Evolutionary conservation across 2,113 vertebrate species (phyloP), one percentile per base, ranked within the genome.

Genomic region (Myiopsitta monachus): DNA sequence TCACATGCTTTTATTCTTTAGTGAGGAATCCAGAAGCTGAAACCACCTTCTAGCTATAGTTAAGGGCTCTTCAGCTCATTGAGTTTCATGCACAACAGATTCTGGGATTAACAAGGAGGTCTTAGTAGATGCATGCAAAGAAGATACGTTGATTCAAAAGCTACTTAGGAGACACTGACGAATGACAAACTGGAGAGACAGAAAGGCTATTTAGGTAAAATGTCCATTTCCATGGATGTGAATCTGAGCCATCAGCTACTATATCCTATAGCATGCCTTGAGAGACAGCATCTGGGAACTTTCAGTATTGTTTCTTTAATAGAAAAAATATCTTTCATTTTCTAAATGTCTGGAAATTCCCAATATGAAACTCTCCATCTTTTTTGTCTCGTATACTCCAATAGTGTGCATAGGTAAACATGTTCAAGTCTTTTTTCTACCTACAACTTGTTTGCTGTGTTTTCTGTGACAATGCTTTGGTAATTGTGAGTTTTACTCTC

Each of bases 11-110:
- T 55, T 76, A 6, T 73, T 24, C 86, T 94, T 79, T n/a, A 87
- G 91, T 80, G 88, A 82, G 88, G 74, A 76, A 94, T 89, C 77
- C 81, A 83, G 91, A 82, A 92, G 81, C 74, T 89, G 87, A 87
- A 92, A 67, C 47, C 46, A 33, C 62, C 66, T 84, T 55, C 62
- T 88, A 76, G 92, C 73, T 93, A 18, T 86, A 91, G 69, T 70
- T 79, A 17, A 87, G 47, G 70, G 74, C 76, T 89, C 63, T 82
- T 87, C 73, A 87, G 67, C 83, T 92, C 0, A 0, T 14, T 87
- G 61, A 73, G 83, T 76, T 92, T 84, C 88, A 46, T 30, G n/a
- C 26, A 11, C 30, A n/a, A 83, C 69, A 89, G 73, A 24, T 91
- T 73, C 57, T 94, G 80, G 83, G 92, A 62, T 83, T 79, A 61